Evolutionary conservation across 2,113 vertebrate species (phyloP).

Genomic region (Cephalopterus ornatus): DNA sequence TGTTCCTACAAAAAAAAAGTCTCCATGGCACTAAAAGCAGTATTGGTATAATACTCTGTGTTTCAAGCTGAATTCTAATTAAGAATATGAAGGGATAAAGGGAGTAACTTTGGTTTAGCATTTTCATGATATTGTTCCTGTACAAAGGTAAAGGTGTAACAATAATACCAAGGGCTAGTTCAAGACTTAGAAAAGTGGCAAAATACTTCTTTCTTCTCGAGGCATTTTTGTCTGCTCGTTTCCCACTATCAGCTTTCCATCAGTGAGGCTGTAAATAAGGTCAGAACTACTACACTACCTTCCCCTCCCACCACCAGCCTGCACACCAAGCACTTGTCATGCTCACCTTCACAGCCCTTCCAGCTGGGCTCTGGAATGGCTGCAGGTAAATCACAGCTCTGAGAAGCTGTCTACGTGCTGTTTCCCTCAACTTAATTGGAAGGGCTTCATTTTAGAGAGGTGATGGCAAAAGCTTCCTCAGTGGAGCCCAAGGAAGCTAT

Average conservation of each 20-base stretch:
- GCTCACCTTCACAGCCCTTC: not conserved
- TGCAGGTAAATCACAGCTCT: not conserved
- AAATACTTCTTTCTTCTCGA: not conserved
- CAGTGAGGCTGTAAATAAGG: not conserved
- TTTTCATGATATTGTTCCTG: not conserved
- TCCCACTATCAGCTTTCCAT: not conserved
- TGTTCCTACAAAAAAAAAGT: not conserved
- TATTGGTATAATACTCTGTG: not conserved
- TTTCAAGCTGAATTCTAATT: not conserved
- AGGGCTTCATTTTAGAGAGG: not conserved
- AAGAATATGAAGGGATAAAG: not conserved
- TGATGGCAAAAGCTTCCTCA: not conserved
- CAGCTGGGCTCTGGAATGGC: not conserved
- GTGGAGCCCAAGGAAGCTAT: not conserved
- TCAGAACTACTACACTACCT: rapidly evolving
- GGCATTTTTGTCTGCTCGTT: not conserved
- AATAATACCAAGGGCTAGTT: not conserved
- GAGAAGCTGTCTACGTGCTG: not conserved
- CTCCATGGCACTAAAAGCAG: not conserved
- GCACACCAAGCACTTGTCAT: not conserved
- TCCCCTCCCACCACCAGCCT: not conserved
- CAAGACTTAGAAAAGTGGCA: not conserved
- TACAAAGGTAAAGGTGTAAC: not conserved
- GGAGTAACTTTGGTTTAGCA: not conserved
- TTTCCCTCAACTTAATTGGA: not conserved